Conservation (phyloP, 2,113 vertebrate genomes). For the Dromiciops gliroides region DNA sequence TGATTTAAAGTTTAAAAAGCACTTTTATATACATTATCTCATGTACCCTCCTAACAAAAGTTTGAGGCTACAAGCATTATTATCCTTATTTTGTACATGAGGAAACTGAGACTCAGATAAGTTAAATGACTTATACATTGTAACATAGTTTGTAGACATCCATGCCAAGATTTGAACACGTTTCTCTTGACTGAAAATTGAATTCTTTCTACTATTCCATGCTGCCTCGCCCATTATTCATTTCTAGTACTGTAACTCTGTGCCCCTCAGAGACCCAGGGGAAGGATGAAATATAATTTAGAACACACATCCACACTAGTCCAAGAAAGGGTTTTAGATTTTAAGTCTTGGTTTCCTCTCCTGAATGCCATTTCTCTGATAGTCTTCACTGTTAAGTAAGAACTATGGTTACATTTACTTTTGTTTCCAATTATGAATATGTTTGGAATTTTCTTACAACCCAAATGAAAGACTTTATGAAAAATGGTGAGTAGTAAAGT, state of each 20-base stretch:
- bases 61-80: too few species aligned
- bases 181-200: neutral
- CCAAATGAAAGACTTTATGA: slow-evolving; percentile 40
- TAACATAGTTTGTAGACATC: neutral
- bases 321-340: slow-evolving; percentile 28
- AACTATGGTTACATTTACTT: slow-evolving; percentile 6
- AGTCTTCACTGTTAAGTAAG: slow-evolving; percentile 32
- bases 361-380: neutral
- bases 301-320: neutral
- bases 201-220: neutral
- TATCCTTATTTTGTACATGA: neutral
- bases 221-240: slow-evolving; percentile 23
- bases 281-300: neutral
- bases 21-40: neutral
- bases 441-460: slow-evolving; percentile 34
- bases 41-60: neutral
- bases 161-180: neutral
- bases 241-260: slow-evolving; percentile 24
- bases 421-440: slow-evolving; percentile 50
- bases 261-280: slow-evolving; percentile 3
- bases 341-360: slow-evolving; percentile 37
- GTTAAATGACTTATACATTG: neutral
- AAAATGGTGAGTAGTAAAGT: slow-evolving; percentile 8
- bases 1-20: neutral
- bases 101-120: neutral